These are phyloP conservation scores for Eurosta solidaginis DNA, from an alignment of 1,140 invertebrate species.

Conservation along the genomic window DNA sequence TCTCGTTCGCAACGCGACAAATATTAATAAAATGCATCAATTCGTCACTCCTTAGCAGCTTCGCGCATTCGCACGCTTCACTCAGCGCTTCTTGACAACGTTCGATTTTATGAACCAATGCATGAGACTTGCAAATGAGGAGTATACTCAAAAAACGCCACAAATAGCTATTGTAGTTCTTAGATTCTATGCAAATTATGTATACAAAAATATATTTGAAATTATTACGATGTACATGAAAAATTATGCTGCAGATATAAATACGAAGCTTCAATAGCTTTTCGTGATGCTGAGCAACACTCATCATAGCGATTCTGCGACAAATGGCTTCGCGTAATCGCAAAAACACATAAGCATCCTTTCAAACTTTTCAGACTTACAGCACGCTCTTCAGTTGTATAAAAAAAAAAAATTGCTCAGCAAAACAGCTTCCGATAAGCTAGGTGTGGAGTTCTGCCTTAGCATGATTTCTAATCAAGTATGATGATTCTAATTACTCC, in stretches of 20 bases:
- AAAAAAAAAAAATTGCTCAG: too few species aligned
- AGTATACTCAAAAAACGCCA: conserved; percentile 49
- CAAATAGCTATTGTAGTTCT: conserved; percentile 38
- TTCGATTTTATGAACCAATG: conserved; percentile 47
- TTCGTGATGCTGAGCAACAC: conserved; percentile 42
- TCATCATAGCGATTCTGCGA: conserved; percentile 44
- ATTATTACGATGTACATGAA: neutral
- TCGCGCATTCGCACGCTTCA: conserved; percentile 41
- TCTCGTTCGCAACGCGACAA: conserved; percentile 48
- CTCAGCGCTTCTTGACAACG: conserved; percentile 42
- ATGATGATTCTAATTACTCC: too few species aligned
- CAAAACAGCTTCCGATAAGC: too few species aligned
- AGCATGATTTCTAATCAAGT: too few species aligned
- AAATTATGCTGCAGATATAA: neutral
- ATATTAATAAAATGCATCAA: conserved; percentile 48
- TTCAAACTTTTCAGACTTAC: too few species aligned
- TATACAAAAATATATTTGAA: neutral
- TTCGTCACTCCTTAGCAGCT: conserved; percentile 37
- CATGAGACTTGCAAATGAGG: conserved; percentile 49
- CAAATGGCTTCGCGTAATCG: conserved; percentile 48
- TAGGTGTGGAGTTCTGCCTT: too few species aligned
- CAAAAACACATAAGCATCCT: too few species aligned
- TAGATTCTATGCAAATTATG: conserved; percentile 32
- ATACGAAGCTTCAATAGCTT: conserved; percentile 33
- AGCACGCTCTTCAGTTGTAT: too few species aligned